These are phyloP conservation scores for Pseudolycoriella hygida DNA, from an alignment of 2,888 invertebrate species.

Conservation along the genomic window DNA sequence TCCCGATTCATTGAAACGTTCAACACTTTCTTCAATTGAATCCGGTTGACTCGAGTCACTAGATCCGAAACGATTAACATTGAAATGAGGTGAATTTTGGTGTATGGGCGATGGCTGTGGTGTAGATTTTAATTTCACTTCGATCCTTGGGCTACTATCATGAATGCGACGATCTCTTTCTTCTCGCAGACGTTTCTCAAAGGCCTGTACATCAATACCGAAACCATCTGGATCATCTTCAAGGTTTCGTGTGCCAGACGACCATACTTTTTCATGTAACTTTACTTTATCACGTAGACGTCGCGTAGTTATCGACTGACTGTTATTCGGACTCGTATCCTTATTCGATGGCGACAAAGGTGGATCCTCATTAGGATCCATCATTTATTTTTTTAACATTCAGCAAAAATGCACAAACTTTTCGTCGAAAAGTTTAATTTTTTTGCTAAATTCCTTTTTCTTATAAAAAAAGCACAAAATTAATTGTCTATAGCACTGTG, in stretches of 20 bases:
- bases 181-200: conserved; percentile 36
- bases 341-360: not conserved
- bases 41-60: conserved; percentile 8
- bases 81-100: not conserved
- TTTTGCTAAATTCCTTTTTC: not conserved
- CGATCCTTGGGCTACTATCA: conserved; percentile 36
- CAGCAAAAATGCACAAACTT: not conserved
- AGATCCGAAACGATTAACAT: conserved; percentile 8
- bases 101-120: conserved; percentile 32
- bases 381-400: conserved; percentile 3
- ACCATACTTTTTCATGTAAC: conserved; percentile 67
- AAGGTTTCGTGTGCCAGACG: conserved; percentile 29
- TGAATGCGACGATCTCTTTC: conserved; percentile 34
- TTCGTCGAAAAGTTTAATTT: not conserved
- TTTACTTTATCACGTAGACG: conserved; percentile 55
- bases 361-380: conserved; percentile 9
- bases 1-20: conserved; percentile 41
- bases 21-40: conserved; percentile 32
- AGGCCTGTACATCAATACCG: conserved; percentile 38
- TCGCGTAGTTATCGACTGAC: conserved; percentile 13
- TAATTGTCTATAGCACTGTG: not conserved
- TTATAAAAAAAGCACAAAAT: not conserved
- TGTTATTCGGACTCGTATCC: conserved; percentile 8
- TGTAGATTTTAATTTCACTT: conserved; percentile 41
- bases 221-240: conserved; percentile 27